Evolutionary conservation across 2,113 vertebrate genomes (phyloP), one percentile per base, ranked within the genome.

Genomic region (Procavia capensis): DNA sequence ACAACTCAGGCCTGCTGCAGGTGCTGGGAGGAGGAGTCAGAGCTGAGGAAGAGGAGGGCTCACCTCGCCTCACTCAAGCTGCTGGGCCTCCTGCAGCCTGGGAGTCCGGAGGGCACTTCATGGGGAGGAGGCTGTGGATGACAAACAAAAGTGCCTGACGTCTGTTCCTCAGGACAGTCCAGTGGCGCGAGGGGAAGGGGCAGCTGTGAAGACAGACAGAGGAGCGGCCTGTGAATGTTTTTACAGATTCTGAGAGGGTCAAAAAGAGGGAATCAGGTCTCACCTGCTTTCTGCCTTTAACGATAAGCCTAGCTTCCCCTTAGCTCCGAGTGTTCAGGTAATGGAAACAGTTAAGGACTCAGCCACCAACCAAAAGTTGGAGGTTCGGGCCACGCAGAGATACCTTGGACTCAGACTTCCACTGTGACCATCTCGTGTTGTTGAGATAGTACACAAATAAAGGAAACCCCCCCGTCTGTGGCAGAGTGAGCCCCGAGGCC

Each of bases 61-160:
- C 14, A 16, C 13, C 8, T 11, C 14, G 50, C 50, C 14, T 2
- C 50, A 54, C 50, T 54, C 50, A 54, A 54, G 50, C 50, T 54
- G 50, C 50, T 16, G 50, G 11, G 50, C 50, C 50, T 54, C 50
- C 50, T 54, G 50, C 17, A n/a, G n/a, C 50, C 17, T 11, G 50
- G 50, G 50, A 54, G 50, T 13, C 50, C 17, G 13, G 50, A 50
- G 47, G 8, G 47, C 47, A 50, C 47, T 50, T 13, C 47, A 50
- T 50, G 47, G 47, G 47, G 47, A 54, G 50, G 50, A 54, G 50
- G 50, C 50, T 54, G 50, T 90, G 94, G 97, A 98, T 79, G 87
- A 91, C 96, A 97, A 98, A 98, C 97, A 98, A 95, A 98, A 98
- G 98, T 95, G 93, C 96, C 97, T 98, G 98, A 97, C 98, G 98